These are phyloP conservation scores for Pollachius pollachius DNA, from an alignment of 2,113 vertebrate genomes.

Conservation along the genomic window DNA sequence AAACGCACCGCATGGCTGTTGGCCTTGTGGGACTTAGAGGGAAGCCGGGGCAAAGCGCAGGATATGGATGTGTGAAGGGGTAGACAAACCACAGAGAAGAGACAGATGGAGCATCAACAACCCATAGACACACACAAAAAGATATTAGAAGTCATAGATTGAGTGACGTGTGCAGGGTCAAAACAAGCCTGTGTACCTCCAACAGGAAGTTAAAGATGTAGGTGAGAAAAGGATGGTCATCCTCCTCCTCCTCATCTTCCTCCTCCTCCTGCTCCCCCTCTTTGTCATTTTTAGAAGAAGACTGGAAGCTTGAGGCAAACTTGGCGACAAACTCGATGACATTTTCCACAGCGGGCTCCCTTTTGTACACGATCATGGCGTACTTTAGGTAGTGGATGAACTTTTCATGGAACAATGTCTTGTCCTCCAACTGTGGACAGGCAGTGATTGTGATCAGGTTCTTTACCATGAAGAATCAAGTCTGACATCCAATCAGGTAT, in stretches of 20 bases:
- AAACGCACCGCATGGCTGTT: conserved; percentile 89
- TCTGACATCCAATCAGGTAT: no score
- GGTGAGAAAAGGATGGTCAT: conserved; percentile 81
- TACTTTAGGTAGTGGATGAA: conserved; percentile 88
- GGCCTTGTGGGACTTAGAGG: conserved; percentile 81
- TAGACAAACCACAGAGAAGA: not conserved
- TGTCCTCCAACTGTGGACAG: conserved; percentile 79
- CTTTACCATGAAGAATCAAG: no score
- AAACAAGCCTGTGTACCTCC: conserved; percentile 73
- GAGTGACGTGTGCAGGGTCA: not conserved
- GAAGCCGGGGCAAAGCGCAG: not conserved
- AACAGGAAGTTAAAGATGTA: conserved; percentile 89
- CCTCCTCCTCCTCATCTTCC: conserved; percentile 70
- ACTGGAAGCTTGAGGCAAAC: conserved; percentile 86
- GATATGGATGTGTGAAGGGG: not conserved
- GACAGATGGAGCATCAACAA: conserved; percentile 1
- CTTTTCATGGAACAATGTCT: conserved; percentile 82
- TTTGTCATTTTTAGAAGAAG: conserved; percentile 54
- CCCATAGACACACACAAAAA: not conserved
- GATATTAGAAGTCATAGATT: not conserved
- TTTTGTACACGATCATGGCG: conserved; percentile 87
- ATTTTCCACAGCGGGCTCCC: conserved; percentile 86
- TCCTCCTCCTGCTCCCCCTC: conserved; percentile 63
- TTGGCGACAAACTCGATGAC: conserved; percentile 86
- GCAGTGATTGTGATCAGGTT: conserved; percentile 1